A percentile compares a stretch with the other conserved stretches of the same genome.
Conservation (phyloP, 2,888 invertebrate genomes). For the Silvanus unidentatus region DNA sequence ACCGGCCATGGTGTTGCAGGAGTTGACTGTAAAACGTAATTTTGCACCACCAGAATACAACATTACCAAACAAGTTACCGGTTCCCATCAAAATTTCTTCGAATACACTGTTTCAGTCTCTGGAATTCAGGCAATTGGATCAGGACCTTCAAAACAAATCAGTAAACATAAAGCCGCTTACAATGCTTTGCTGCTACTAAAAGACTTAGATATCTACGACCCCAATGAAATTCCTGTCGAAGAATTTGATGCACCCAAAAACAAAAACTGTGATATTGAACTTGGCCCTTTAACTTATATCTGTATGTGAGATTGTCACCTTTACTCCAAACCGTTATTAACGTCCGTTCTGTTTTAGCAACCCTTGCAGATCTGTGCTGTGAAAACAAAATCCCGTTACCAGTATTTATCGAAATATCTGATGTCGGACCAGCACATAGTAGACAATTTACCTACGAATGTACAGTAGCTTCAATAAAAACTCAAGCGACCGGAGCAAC, state of each 20-base stretch:
- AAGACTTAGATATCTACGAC: conserved; percentile 38
- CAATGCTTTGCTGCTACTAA: conserved; percentile 46
- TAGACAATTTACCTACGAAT: conserved; percentile 57
- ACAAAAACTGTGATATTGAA: conserved; percentile 17
- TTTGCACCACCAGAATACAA: conserved; percentile 51
- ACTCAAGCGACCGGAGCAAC: conserved; percentile 55
- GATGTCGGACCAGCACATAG: conserved; percentile 64
- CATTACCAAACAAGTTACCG: conserved; percentile 29
- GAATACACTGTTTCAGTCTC: conserved; percentile 44
- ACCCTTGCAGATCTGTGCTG: conserved; percentile 45
- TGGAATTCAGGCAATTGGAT: conserved; percentile 37
- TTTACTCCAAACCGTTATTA: too few species aligned
- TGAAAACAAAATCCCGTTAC: conserved; percentile 48
- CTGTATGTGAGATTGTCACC: conserved; percentile 11
- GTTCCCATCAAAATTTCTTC: conserved; percentile 48
- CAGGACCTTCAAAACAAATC: conserved; percentile 51
- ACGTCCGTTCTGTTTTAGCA: conserved; percentile 18
- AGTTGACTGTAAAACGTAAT: conserved; percentile 54
- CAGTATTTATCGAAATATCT: conserved; percentile 52
- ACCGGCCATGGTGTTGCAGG: conserved; percentile 61
- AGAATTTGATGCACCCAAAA: conserved; percentile 27
- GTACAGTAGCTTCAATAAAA: conserved; percentile 50
- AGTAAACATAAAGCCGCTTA: conserved; percentile 57
- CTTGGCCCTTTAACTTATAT: conserved; percentile 17
- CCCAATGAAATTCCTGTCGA: conserved; percentile 29